Percentiles rank a stretch among this genome's conserved stretches.
These are phyloP conservation scores for Alethe diademata DNA, from an alignment of 2,113 vertebrate species.

Conservation along the genomic window DNA sequence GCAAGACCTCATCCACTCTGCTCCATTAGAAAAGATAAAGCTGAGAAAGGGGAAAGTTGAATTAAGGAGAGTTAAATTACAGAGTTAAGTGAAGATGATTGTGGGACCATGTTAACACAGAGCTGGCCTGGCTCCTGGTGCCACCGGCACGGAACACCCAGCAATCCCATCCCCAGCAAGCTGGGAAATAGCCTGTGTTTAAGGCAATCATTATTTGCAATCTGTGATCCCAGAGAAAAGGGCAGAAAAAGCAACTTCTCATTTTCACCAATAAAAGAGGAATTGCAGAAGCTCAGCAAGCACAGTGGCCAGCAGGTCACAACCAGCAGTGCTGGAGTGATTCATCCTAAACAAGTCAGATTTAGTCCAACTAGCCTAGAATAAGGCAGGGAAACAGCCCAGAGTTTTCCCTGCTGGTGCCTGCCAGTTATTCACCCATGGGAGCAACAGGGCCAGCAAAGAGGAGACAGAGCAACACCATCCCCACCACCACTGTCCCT, in stretches of 20 bases:
- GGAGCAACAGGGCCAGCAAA: rapidly evolving
- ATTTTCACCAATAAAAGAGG: neutral
- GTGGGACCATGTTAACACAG: neutral
- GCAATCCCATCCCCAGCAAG: neutral
- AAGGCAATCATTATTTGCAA: slow-evolving; percentile 9
- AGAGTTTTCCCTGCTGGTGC: neutral
- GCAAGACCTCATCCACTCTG: neutral
- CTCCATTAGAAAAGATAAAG: neutral
- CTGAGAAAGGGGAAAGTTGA: neutral
- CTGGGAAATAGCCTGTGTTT: slow-evolving; percentile 12
- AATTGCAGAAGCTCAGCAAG: slow-evolving; percentile 1
- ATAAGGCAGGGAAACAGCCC: neutral
- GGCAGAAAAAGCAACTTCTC: slow-evolving; percentile 15
- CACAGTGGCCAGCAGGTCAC: neutral
- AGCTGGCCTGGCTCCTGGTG: neutral
- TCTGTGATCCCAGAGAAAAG: neutral
- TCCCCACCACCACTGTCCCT: neutral
- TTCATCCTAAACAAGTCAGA: neutral
- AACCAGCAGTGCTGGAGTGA: neutral
- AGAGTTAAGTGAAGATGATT: neutral
- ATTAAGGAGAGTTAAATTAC: neutral
- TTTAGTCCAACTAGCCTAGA: neutral
- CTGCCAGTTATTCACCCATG: neutral
- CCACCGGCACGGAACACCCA: neutral
- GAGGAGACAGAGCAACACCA: neutral